Evolutionary conservation across 2,888 invertebrate species (phyloP).

Genomic region (Tethea ocularis): DNA sequence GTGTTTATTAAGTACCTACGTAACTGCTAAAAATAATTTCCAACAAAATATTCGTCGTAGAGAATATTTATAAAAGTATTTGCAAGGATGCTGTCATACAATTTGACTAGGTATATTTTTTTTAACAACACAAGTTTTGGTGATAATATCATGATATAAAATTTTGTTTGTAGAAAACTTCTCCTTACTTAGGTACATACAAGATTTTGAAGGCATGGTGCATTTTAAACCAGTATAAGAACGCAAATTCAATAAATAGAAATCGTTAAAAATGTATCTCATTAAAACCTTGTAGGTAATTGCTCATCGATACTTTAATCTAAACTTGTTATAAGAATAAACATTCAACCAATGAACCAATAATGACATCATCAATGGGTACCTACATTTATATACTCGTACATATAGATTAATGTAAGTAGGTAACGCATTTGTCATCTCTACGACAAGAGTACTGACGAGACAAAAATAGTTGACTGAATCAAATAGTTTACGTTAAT

Average conservation of each 20-base stretch:
- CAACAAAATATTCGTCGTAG: too few species aligned
- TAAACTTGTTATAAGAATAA: not conserved
- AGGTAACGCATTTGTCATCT: not conserved
- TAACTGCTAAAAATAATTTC: too few species aligned
- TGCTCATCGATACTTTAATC: not conserved
- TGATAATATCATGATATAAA: too few species aligned
- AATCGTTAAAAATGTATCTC: not conserved
- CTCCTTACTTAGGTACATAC: too few species aligned
- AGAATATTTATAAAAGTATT: too few species aligned
- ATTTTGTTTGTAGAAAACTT: too few species aligned
- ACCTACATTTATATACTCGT: not conserved
- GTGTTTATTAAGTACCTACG: too few species aligned
- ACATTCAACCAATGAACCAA: not conserved
- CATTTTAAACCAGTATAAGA: too few species aligned
- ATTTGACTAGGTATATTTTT: not conserved
- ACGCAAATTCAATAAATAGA: not conserved
- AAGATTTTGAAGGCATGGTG: too few species aligned
- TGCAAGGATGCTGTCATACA: not conserved
- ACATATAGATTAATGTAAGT: not conserved
- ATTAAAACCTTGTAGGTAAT: not conserved
- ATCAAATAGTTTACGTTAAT: too few species aligned
- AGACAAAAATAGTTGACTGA: too few species aligned
- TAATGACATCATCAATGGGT: conserved; percentile 1
- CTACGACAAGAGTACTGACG: not conserved
- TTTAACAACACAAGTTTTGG: too few species aligned